Percentiles rank a stretch among this genome's conserved stretches.
phyloP scores from a whole-genome alignment of 2,888 invertebrate genomes.

The Erebia ligea region DNA sequence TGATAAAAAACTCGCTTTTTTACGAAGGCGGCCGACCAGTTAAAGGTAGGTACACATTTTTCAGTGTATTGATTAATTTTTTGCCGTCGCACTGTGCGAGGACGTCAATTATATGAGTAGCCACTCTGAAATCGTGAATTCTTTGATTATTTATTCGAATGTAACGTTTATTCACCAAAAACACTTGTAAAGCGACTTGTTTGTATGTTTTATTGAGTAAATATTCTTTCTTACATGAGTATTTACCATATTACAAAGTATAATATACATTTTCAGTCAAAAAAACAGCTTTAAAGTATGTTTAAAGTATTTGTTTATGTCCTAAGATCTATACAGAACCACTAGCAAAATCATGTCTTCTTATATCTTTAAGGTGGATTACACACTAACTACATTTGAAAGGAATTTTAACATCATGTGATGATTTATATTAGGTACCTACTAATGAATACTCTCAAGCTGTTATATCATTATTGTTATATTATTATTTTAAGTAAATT shows the following conservation, averaged over 20 bases:
- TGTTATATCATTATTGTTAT: too few relatives aligned
- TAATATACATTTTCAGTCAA: background rate
- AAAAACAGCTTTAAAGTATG: background rate
- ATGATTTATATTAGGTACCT: background rate
- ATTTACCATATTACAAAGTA: background rate
- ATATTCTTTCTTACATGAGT: background rate
- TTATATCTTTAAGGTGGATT: background rate
- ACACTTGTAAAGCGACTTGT: background rate
- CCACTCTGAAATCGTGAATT: background rate
- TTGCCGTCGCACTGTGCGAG: constrained; percentile 39
- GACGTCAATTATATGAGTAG: background rate
- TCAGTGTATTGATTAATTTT: constrained; percentile 61
- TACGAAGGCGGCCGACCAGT: constrained; percentile 29
- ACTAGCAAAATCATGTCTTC: background rate
- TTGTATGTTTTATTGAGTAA: background rate
- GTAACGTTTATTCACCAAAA: background rate
- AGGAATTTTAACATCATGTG: background rate
- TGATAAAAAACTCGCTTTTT: constrained; percentile 42
- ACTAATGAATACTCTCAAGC: too few relatives aligned
- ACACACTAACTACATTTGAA: background rate
- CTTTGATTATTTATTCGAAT: constrained; percentile 13
- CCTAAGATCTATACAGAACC: constrained; percentile 6
- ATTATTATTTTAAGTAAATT: too few relatives aligned
- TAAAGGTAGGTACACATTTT: constrained; percentile 33
- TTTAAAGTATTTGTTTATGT: constrained; percentile 1